phyloP scores from a whole-genome alignment of 2,888 invertebrate species.

The Protophormia terraenovae region DNA sequence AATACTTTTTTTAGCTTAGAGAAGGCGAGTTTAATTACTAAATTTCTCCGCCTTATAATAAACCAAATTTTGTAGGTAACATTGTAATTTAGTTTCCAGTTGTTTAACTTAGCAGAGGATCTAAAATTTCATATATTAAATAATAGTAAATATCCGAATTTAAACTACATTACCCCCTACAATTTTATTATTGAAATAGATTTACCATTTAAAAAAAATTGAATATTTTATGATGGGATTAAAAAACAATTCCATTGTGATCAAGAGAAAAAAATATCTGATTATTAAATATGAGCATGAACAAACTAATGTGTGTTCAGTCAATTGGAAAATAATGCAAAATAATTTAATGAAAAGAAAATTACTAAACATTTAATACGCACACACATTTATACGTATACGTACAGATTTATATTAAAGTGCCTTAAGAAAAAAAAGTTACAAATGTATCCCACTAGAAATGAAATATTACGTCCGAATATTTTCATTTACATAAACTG shows the following conservation, averaged over 20 bases:
- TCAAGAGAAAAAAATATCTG: background rate
- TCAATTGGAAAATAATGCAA: constrained; percentile 53
- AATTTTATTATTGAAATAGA: background rate
- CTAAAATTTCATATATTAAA: too few relatives aligned
- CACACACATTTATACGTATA: background rate
- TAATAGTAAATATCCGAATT: background rate
- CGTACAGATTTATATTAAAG: too few relatives aligned
- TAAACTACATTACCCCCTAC: background rate
- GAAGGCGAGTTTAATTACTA: too few relatives aligned
- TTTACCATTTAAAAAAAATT: constrained; percentile 15
- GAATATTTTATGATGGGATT: constrained; percentile 19
- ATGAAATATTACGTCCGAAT: too few relatives aligned
- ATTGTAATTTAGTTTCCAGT: too few relatives aligned
- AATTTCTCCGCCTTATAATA: too few relatives aligned
- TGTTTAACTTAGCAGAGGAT: too few relatives aligned
- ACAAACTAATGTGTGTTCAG: constrained; percentile 12
- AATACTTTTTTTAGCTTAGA: too few relatives aligned
- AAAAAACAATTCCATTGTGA: constrained; percentile 14
- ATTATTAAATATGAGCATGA: background rate
- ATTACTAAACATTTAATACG: constrained; percentile 31
- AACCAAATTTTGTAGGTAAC: too few relatives aligned
- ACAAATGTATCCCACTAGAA: too few relatives aligned
- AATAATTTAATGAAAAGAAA: constrained; percentile 57
- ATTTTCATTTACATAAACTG: too few relatives aligned
- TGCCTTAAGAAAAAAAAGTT: too few relatives aligned